phyloP scores from a whole-genome alignment of 2,888 invertebrate species.

The Serripes groenlandicus region DNA sequence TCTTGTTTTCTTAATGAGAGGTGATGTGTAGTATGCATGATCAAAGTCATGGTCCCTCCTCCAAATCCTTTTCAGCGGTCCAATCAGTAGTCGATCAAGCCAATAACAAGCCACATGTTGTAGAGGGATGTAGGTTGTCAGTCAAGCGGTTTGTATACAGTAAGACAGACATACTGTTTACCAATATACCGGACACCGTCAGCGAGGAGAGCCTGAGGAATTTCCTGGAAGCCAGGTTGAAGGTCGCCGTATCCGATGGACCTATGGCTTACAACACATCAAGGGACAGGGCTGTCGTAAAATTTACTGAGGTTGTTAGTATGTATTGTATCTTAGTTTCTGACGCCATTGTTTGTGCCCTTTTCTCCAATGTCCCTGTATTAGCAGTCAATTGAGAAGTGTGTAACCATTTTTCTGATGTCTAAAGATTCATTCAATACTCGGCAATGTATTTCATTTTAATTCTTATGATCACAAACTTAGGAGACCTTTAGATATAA shows the following conservation, averaged over 20 bases:
- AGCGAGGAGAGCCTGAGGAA: constrained; percentile 36
- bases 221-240: constrained; percentile 34
- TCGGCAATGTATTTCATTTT: too few relatives aligned
- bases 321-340: too few relatives aligned
- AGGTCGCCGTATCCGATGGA: background rate
- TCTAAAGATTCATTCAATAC: too few relatives aligned
- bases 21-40: too few relatives aligned
- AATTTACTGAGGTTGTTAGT: constrained; percentile 13
- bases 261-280: constrained; percentile 7
- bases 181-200: constrained; percentile 19
- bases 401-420: too few relatives aligned
- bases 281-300: constrained; percentile 24
- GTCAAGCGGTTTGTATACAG: constrained; percentile 37
- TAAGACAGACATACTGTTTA: constrained; percentile 42
- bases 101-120: background rate
- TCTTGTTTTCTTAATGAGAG: too few relatives aligned
- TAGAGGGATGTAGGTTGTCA: constrained; percentile 7
- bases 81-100: constrained; percentile 1
- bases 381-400: too few relatives aligned
- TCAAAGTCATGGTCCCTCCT: too few relatives aligned
- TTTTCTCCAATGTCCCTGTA: too few relatives aligned
- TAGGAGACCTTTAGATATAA: too few relatives aligned
- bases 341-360: too few relatives aligned
- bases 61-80: constrained; percentile 42
- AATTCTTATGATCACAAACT: too few relatives aligned